Evolutionary conservation across 92 coral and sea anemone genomes (phyloP).

Genomic region (Desmophyllum pertusum): DNA sequence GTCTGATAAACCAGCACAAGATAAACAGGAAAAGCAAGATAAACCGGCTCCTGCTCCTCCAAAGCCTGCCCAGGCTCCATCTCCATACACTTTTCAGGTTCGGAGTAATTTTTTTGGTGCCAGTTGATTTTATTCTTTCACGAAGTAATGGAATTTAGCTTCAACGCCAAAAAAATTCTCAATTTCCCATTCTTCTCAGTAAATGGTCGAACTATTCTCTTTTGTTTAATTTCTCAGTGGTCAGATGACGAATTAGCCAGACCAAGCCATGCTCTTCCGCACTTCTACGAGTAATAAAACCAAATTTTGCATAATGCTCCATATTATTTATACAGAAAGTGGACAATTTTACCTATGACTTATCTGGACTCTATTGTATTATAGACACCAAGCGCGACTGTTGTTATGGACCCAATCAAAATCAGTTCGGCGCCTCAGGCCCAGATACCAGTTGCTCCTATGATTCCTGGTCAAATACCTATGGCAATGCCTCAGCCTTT

Average conservation of each 20-base stretch:
- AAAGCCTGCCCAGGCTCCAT: constrained; percentile 37
- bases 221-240: too few species aligned
- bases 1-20: constrained; percentile 24
- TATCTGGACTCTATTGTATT: background rate
- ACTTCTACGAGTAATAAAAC: too few species aligned
- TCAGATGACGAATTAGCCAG: too few species aligned
- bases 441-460: constrained; percentile 39
- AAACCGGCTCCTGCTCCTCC: constrained; percentile 43
- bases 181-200: too few species aligned
- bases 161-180: too few species aligned
- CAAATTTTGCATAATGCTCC: too few species aligned
- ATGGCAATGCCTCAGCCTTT: constrained; percentile 40
- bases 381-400: constrained; percentile 38
- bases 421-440: constrained; percentile 38
- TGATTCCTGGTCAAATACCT: constrained; percentile 44
- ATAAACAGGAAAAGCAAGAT: constrained; percentile 31
- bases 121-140: background rate
- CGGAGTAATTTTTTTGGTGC: background rate
- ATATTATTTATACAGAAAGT: too few species aligned
- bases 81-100: constrained; percentile 41
- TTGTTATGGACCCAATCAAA: constrained; percentile 38
- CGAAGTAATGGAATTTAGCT: too few species aligned
- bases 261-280: too few species aligned
- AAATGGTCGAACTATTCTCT: too few species aligned
- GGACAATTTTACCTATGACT: background rate